Evolutionary conservation across 92 coral and sea anemone genomes (phyloP).

Genomic region (Palythoa caribaeorum): DNA sequence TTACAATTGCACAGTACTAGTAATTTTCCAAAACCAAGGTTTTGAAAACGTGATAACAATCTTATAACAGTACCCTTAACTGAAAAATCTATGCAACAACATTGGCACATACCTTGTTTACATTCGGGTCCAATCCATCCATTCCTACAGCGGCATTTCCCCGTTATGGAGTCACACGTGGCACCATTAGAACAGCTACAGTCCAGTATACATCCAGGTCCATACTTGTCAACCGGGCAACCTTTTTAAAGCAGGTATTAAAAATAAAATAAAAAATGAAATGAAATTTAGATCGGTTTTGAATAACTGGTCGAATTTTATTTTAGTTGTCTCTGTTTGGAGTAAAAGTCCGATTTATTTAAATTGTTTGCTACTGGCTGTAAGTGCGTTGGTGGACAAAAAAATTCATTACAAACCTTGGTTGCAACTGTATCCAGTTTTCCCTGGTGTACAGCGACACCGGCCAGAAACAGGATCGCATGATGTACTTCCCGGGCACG

Average conservation of each 20-base stretch:
- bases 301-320: too few relatives aligned
- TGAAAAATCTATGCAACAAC: too few relatives aligned
- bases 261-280: too few relatives aligned
- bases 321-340: too few relatives aligned
- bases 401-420: slow-evolving; percentile 57
- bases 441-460: slow-evolving; percentile 82
- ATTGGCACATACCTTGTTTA: background rate
- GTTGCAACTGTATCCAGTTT: slow-evolving; percentile 69
- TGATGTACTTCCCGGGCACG: slow-evolving; percentile 64
- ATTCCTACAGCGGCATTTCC: slow-evolving; percentile 15
- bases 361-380: too few relatives aligned
- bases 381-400: too few relatives aligned
- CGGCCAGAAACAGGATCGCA: slow-evolving; percentile 80
- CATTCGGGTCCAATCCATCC: slow-evolving; percentile 45
- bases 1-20: background rate
- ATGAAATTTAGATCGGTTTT: too few relatives aligned
- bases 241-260: background rate
- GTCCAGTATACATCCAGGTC: slow-evolving; percentile 18
- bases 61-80: background rate
- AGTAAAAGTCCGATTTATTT: too few relatives aligned
- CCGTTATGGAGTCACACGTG: slow-evolving; percentile 15
- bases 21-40: background rate
- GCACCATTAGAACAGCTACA: slow-evolving; percentile 37
- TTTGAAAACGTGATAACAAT: background rate
- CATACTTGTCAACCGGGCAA: slow-evolving; percentile 36